Conservation (phyloP, 2,797 vertebrate genomes). For the Cheirogaleus major region DNA sequence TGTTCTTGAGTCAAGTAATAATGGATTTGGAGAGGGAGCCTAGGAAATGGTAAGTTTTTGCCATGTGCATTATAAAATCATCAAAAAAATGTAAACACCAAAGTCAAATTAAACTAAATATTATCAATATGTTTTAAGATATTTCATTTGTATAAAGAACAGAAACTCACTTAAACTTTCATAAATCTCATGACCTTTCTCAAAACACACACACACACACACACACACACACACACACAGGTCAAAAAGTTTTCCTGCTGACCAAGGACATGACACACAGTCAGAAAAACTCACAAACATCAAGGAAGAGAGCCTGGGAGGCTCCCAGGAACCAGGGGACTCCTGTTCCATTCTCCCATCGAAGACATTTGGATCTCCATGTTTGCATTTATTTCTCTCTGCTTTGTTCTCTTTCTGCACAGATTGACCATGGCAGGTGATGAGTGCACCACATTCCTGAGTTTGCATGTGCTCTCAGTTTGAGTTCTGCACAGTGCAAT, state of each 20-base stretch:
- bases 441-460: not conserved
- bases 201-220: not conserved
- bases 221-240: not conserved
- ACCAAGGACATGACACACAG: fast-evolving
- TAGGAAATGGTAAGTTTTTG: not conserved
- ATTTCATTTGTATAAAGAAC: not conserved
- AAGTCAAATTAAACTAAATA: not conserved
- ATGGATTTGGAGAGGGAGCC: not conserved
- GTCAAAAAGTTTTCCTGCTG: not conserved
- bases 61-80: not conserved
- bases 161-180: not conserved
- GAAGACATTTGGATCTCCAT: not conserved
- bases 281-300: not conserved
- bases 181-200: not conserved
- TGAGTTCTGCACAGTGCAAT: not conserved
- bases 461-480: not conserved
- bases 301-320: not conserved
- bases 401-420: not conserved
- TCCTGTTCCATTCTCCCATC: not conserved
- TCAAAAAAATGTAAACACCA: not conserved
- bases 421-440: not conserved
- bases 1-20: not conserved
- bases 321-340: too few species aligned
- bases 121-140: not conserved
- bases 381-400: not conserved